phyloP scores from a whole-genome alignment of 2,888 invertebrate species.

The Cyclophora albipunctata region DNA sequence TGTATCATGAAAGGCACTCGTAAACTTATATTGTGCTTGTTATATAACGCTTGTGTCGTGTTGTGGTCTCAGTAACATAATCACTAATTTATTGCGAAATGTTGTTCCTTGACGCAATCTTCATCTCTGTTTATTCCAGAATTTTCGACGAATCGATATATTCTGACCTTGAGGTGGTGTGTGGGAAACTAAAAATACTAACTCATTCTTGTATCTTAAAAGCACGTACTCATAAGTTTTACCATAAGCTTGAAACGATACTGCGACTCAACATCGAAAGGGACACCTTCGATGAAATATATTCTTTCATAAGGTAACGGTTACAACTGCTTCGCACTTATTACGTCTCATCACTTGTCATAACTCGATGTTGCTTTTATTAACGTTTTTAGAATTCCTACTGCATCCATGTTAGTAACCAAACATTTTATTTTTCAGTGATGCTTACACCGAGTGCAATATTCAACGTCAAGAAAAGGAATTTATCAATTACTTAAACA shows the following conservation, averaged over 20 bases:
- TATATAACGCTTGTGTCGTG: no score
- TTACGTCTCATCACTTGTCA: no score
- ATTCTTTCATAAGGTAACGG: constrained; percentile 67
- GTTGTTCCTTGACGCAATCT: background rate
- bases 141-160: constrained; percentile 77
- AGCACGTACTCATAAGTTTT: constrained; percentile 76
- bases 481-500: constrained; percentile 58
- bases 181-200: constrained; percentile 73
- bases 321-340: no score
- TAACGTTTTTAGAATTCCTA: no score
- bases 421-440: constrained; percentile 38
- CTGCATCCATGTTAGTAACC: no score
- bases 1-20: no score
- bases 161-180: constrained; percentile 76
- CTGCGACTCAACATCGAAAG: constrained; percentile 69
- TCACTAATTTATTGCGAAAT: background rate
- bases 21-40: no score
- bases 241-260: constrained; percentile 69
- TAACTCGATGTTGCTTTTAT: no score
- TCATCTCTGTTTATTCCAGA: constrained; percentile 54
- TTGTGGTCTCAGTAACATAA: no score
- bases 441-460: constrained; percentile 67
- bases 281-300: constrained; percentile 69
- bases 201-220: constrained; percentile 77
- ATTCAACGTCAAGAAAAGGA: constrained; percentile 65